Base-by-base conservation (phyloP, 2,113 vertebrate species). In the Scomber colias region DNA sequence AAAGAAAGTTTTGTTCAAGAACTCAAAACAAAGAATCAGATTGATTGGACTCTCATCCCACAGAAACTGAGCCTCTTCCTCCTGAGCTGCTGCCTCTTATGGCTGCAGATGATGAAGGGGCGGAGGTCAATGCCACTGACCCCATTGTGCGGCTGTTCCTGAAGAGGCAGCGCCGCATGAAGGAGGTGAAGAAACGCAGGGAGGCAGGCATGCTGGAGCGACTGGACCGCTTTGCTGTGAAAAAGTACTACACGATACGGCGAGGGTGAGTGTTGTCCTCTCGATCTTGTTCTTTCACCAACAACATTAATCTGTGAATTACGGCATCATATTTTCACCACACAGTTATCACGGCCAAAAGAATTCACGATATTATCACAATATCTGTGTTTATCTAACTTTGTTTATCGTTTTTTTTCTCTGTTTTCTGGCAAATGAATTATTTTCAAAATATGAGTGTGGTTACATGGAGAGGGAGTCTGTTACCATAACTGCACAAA, bases 1-100 rank as follows among this genome's bases (percentile, higher is more conserved):
- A 40, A 40, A 40, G 35, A 40, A 27, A 27, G 3, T 27, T 27
- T 40, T 40, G 35, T 40, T 40, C 7, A 40, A 7, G 6, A 40
- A 40, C 35, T 40, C 8, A 9, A 40, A 40, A 40, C 7, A 40
- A 40, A 40, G 35, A 40, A 40, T 19, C 21, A 13, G 19, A 46
- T n/a, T 72, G 14, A 82, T 21, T 8, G 12, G 1, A 1, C 0
- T 71, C 19, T 86, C 17, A 5, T n/a, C 49, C 71, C 53, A 57
- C 89, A 97, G 97, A 96, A 82, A 95, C 94, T 0, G 93, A 96
- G 46, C 96, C 97, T 0, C 92, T 99, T 30, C 95, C 97, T 35
- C 96, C 96, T 0, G 97, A 98, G 92, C 94, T 98, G 80, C 95
- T 95, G 75, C 96, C 97, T 13, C 89, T 98, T 1, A 30, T 96